Evolutionary conservation across 2,888 invertebrate species (phyloP).

Genomic region (Agriopis marginaria): DNA sequence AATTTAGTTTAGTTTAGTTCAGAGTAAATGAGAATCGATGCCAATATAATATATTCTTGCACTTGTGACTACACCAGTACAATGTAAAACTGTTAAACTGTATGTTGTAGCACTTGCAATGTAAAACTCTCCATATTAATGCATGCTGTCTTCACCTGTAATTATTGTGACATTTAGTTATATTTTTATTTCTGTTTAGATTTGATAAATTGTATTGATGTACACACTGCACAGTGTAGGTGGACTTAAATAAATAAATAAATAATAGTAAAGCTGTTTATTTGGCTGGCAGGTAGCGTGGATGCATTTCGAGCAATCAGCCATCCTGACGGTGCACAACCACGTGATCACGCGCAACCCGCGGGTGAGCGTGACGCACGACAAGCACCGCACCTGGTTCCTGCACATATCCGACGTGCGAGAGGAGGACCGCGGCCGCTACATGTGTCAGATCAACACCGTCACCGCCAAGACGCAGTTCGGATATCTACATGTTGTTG

Average conservation of each 20-base stretch:
- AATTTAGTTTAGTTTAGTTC: no score
- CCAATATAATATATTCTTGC: no score
- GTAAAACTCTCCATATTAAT: not conserved
- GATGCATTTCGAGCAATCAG: conserved; percentile 98
- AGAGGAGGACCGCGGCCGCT: conserved; percentile 95
- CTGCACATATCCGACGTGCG: conserved; percentile 96
- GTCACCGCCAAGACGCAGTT: conserved; percentile 97
- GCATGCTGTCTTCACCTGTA: no score
- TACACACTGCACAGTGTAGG: no score
- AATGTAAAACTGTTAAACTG: no score
- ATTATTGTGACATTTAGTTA: no score
- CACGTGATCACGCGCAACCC: conserved; percentile 98
- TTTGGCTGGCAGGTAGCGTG: conserved; percentile 92
- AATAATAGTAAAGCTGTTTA: not conserved
- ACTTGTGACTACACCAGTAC: no score
- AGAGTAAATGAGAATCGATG: no score
- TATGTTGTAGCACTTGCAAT: no score
- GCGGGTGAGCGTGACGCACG: conserved; percentile 95
- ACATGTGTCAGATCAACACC: conserved; percentile 98
- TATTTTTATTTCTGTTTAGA: no score
- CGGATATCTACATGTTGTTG: conserved; percentile 96
- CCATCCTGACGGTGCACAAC: conserved; percentile 96
- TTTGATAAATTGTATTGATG: no score
- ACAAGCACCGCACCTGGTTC: conserved; percentile 97
- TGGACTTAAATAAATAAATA: no score